These are phyloP conservation scores for Mermis nigrescens DNA, from an alignment of 2,888 invertebrate genomes.

Conservation along the genomic window DNA sequence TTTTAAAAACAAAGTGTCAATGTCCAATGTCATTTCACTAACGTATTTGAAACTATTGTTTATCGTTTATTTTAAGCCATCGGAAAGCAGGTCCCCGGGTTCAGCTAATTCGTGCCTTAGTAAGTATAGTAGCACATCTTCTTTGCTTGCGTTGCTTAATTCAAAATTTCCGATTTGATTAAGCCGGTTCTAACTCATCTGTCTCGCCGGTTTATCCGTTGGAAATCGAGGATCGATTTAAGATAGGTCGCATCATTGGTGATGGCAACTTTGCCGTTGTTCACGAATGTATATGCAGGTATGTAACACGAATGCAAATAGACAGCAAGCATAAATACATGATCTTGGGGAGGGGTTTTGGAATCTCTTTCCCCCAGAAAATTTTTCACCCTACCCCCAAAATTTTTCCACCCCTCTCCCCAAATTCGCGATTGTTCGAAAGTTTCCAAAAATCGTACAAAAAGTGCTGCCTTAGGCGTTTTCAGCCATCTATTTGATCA, in stretches of 20 bases:
- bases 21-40: too few species aligned
- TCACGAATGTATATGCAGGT: constrained; percentile 46
- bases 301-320: not conserved
- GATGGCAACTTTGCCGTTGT: constrained; percentile 92
- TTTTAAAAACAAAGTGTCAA: not conserved
- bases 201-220: constrained; percentile 25
- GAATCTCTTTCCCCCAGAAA: too few species aligned
- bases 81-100: too few species aligned
- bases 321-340: not conserved
- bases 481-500: too few species aligned
- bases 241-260: constrained; percentile 62
- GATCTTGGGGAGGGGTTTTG: not conserved
- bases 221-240: constrained; percentile 41
- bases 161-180: not conserved
- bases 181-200: constrained; percentile 12
- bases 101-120: not conserved
- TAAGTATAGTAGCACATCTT: not conserved
- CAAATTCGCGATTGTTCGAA: too few species aligned
- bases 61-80: too few species aligned
- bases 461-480: too few species aligned
- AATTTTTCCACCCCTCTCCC: too few species aligned
- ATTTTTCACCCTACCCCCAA: too few species aligned
- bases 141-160: not conserved
- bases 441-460: too few species aligned
- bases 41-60: too few species aligned